Evolutionary conservation across 2,888 invertebrate genomes (phyloP).

Genomic region (Drosophila conformis): DNA sequence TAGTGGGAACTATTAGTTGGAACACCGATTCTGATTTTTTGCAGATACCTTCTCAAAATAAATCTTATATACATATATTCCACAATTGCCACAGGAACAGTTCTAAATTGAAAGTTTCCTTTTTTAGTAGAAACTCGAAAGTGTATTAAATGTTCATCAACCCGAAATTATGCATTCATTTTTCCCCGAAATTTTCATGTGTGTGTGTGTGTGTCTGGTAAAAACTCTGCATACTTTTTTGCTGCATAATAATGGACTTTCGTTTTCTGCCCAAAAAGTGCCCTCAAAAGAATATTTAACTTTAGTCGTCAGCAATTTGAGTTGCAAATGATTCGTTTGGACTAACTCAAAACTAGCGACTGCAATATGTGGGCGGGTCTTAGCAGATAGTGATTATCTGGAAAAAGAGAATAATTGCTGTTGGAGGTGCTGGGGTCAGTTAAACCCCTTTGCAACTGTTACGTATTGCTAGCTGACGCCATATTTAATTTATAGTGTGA

Average conservation of each 20-base stretch:
- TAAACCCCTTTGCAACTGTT: constrained; percentile 51
- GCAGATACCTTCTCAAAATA: background rate
- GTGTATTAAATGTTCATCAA: background rate
- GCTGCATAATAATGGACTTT: constrained; percentile 78
- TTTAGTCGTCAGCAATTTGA: constrained; percentile 43
- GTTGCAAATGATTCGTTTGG: constrained; percentile 36
- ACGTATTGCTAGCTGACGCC: constrained; percentile 29
- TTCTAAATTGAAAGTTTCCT: background rate
- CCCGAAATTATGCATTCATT: background rate
- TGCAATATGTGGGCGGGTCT: constrained; percentile 9
- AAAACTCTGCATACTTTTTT: constrained; percentile 42
- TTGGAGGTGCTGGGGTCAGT: background rate
- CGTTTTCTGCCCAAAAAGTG: constrained; percentile 24
- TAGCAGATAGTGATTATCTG: constrained; percentile 19
- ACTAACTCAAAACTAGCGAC: background rate
- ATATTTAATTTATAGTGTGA: constrained; percentile 67
- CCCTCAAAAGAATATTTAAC: constrained; percentile 18
- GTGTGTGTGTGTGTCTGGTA: constrained; percentile 2
- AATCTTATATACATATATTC: background rate
- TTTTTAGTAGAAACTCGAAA: background rate
- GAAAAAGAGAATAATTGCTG: background rate
- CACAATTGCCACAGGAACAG: background rate
- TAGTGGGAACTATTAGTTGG: background rate
- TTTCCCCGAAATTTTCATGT: constrained; percentile 5
- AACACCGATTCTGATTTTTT: background rate